Conservation (phyloP, 2,888 invertebrate genomes). For the Beris chalybata region DNA sequence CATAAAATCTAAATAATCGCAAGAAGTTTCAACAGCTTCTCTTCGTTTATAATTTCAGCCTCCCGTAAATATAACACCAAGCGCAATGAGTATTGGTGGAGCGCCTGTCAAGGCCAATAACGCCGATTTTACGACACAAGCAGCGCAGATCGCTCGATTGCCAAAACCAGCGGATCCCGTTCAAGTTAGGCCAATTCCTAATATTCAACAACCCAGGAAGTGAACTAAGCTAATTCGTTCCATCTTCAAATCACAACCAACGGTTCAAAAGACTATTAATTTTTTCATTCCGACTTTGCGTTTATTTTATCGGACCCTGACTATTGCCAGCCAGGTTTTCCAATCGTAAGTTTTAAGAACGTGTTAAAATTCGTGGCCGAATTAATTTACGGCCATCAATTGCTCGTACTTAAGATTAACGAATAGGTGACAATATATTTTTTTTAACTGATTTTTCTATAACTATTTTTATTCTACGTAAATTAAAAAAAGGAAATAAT, state of each 20-base stretch:
- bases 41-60: conserved; percentile 45
- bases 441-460: no score
- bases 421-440: no score
- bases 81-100: conserved; percentile 74
- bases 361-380: no score
- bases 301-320: conserved; percentile 4
- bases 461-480: no score
- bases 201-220: conserved; percentile 89
- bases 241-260: background rate
- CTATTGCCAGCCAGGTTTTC: no score
- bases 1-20: background rate
- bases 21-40: conserved; percentile 6
- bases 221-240: conserved; percentile 52
- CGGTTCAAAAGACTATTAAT: conserved; percentile 17
- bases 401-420: no score
- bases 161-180: conserved; percentile 72
- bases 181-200: conserved; percentile 64
- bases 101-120: conserved; percentile 81
- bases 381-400: no score
- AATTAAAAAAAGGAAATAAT: no score
- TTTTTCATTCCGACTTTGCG: conserved; percentile 27
- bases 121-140: conserved; percentile 86
- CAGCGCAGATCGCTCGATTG: conserved; percentile 83
- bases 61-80: conserved; percentile 67
- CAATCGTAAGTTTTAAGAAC: no score